Evolutionary conservation across 2,797 vertebrate genomes (phyloP), one percentile per base, ranked within the genome.

Genomic region (Tympanoctomys barrerae): DNA sequence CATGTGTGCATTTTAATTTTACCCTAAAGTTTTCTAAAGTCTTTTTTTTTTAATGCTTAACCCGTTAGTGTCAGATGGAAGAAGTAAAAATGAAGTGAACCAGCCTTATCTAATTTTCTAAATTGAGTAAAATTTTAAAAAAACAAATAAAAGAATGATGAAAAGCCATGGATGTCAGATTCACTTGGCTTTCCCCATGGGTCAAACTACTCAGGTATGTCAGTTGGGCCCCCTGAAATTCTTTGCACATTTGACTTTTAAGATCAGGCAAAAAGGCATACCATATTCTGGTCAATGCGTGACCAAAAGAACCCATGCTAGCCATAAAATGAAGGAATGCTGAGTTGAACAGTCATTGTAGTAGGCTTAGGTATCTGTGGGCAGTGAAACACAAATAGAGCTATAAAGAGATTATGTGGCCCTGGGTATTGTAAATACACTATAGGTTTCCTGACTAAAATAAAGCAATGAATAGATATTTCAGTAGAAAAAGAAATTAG

Each of bases 81-180:
- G 95, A 77, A 95, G 85, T 73, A 79, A 95, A 94, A 95, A 95
- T 59, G 79, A 94, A 93, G 52, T 79, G 26, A 73, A 86, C 75
- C 75, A 88, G 94, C 96, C 94, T 97, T 96, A 91, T 93, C 91
- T 96, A 94, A 96, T 96, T 97, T 96, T 96, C 92, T 87, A 97
- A 97, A 96, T 96, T 96, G 88, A 96, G 95, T 94, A 93, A 94
- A 94, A 97, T 91, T 10, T 10, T 5, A 57, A 64, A 88, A 95
- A 96, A 95, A 95, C 92, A 94, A 97, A 95, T 70, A 97, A 62
- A 81, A 57, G 80, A 66, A 87, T 94, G 88, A 93, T 73, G 89
- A 95, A 92, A 95, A 97, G 68, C 90, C 86, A 93, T 31, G 28
- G 16, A 89, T 54, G 54, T 84, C 70, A 62, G 92, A 94, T 82